Conservation (phyloP, 2,797 vertebrate genomes). For the Scolopax bukidnonensis region DNA sequence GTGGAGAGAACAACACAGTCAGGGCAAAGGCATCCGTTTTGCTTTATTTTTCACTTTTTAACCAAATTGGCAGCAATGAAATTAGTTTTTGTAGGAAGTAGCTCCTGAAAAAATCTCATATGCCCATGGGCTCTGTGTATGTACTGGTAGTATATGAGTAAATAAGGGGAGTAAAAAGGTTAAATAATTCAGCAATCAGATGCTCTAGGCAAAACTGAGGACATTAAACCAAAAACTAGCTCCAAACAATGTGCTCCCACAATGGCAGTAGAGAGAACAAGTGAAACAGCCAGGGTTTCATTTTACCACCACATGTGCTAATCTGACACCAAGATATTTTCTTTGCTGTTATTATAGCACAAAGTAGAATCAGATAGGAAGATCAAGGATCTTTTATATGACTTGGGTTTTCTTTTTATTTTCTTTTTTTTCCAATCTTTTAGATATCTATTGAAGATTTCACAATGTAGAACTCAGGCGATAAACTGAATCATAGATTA, state of each 20-base stretch:
- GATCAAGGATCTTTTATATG: neutral
- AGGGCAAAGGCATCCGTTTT: neutral
- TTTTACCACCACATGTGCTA: neutral
- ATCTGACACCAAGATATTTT: neutral
- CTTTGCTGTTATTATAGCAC: neutral
- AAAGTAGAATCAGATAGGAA: neutral
- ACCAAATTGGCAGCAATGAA: neutral
- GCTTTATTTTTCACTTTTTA: conserved; percentile 12
- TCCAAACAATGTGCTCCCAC: neutral
- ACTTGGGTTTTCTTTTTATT: neutral
- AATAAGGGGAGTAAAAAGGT: neutral
- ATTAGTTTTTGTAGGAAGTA: neutral
- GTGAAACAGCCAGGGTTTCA: neutral
- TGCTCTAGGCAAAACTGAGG: conserved; percentile 12
- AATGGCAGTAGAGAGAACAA: neutral
- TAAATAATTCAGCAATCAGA: neutral
- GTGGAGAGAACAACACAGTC: neutral
- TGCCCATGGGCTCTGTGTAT: neutral
- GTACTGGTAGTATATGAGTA: neutral
- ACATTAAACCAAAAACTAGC: neutral
- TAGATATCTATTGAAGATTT: neutral
- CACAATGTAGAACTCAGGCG: neutral
- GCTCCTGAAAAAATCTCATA: neutral
- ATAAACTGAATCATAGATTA: conserved; percentile 23
- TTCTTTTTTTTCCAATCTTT: neutral